Evolutionary conservation across 2,113 vertebrate species (phyloP).

Genomic region (Morone chrysops): DNA sequence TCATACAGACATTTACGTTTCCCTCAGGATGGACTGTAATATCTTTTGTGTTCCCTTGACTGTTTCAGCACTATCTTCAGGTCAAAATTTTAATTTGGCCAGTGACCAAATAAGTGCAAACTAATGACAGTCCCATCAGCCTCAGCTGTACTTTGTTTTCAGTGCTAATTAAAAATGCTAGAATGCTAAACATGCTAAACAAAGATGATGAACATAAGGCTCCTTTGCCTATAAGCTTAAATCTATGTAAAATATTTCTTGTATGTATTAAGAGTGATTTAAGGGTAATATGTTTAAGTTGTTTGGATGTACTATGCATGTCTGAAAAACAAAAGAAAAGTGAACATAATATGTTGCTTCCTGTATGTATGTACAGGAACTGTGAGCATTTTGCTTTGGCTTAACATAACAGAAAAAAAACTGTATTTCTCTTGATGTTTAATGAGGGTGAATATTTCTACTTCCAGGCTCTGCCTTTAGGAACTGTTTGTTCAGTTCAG

Average conservation of each 20-base stretch:
- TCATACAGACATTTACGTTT: neutral
- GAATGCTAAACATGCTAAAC: too few species aligned
- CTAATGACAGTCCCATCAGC: too few species aligned
- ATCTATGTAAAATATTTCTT: too few species aligned
- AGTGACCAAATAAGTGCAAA: neutral
- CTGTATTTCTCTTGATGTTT: neutral
- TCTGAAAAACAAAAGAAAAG: neutral
- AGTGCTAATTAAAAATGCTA: too few species aligned
- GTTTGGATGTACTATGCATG: neutral
- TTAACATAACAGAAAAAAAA: neutral
- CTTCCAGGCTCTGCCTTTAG: neutral
- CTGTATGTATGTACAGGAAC: neutral
- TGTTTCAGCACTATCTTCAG: too few species aligned
- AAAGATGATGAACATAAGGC: neutral
- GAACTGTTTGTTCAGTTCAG: neutral
- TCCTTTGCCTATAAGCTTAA: too few species aligned
- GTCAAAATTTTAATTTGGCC: neutral
- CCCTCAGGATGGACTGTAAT: neutral
- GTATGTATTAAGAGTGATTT: neutral
- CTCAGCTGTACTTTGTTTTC: too few species aligned
- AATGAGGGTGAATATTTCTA: neutral
- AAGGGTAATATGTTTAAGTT: neutral
- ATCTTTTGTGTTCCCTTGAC: too few species aligned
- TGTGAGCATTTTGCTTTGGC: neutral
- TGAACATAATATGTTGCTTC: neutral